Evolutionary conservation across 2,113 vertebrate species (phyloP), one percentile per base, ranked within the genome.

Genomic region (Panurus biarmicus): DNA sequence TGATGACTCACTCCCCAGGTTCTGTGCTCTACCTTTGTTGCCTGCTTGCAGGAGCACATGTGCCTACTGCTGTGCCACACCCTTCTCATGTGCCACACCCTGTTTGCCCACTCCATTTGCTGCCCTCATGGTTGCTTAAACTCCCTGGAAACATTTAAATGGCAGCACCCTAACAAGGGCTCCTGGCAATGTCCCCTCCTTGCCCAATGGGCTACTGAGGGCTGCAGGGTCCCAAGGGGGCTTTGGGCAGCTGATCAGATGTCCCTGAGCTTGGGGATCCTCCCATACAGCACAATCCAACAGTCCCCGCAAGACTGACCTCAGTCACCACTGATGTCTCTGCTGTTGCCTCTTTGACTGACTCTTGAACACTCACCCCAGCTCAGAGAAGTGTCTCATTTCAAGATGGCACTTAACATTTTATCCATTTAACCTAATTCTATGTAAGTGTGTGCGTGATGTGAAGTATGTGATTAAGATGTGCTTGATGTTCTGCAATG

Each of bases 301-400:
- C 9, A 60, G 13, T 22, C 28, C 19, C 24, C 3, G 2, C 19
- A 10, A 29, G 53, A 29, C 16, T 74, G 23, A n/a, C n/a, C 14
- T 25, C 11, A 10, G n/a, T 22, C 1, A 0, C 53, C 1, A 1
- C 24, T 31, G 17, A 25, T 48, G 35, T 23, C 2, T 6, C n/a
- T 67, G 29, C 61, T 47, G 40, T 61, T 1, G 0, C 47, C 29
- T 67, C 24, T 60, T 53, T 1, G 0, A 10, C 11, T 38, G 38
- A 38, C 18, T 54, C n/a, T 69, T 35, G 25, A 81, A 35, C 13
- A 12, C 7, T 53, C 36, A 57, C 6, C 16, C 5, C 25, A 50
- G 11, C n/a, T 89, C 73, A 66, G 42, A 38, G 31, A 61, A 81
- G 33, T 21, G n/a, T 53, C 22, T 90, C 6, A 29, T 77, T 81